Conservation (phyloP, 2,113 vertebrate genomes). For the Gambusia affinis region DNA sequence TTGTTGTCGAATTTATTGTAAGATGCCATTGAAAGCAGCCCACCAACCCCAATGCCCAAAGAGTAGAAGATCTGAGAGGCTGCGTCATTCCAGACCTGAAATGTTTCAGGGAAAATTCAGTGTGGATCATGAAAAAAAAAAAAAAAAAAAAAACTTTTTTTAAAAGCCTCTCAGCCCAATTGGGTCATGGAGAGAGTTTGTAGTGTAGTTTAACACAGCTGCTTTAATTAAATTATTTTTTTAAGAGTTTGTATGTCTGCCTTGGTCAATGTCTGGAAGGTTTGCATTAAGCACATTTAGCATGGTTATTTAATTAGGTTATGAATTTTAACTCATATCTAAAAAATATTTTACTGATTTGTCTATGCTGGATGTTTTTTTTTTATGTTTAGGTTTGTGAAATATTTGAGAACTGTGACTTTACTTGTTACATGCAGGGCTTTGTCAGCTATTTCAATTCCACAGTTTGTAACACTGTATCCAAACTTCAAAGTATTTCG, state of each 20-base stretch:
- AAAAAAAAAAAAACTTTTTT: not conserved
- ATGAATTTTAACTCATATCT: too few relatives aligned
- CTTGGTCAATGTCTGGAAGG: not conserved
- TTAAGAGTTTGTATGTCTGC: not conserved
- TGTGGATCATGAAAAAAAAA: not conserved
- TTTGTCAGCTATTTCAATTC: too few relatives aligned
- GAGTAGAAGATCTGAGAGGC: constrained; percentile 88
- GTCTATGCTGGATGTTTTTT: too few relatives aligned
- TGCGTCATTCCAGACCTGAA: constrained; percentile 86
- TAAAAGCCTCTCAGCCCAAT: not conserved
- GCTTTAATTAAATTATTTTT: not conserved
- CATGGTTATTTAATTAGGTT: too few relatives aligned
- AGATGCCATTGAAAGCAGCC: constrained; percentile 85
- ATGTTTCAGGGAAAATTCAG: not conserved
- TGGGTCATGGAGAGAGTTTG: not conserved
- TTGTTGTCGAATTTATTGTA: constrained; percentile 88
- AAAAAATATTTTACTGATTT: too few relatives aligned
- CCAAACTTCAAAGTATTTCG: too few relatives aligned
- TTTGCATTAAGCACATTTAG: not conserved
- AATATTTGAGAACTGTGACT: too few relatives aligned
- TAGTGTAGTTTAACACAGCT: not conserved
- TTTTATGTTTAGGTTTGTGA: too few relatives aligned
- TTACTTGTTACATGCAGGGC: too few relatives aligned
- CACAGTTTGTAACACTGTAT: too few relatives aligned
- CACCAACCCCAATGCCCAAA: constrained; percentile 84